Conservation (phyloP, 2,888 invertebrate genomes). For the Meiosimyza decipiens region DNA sequence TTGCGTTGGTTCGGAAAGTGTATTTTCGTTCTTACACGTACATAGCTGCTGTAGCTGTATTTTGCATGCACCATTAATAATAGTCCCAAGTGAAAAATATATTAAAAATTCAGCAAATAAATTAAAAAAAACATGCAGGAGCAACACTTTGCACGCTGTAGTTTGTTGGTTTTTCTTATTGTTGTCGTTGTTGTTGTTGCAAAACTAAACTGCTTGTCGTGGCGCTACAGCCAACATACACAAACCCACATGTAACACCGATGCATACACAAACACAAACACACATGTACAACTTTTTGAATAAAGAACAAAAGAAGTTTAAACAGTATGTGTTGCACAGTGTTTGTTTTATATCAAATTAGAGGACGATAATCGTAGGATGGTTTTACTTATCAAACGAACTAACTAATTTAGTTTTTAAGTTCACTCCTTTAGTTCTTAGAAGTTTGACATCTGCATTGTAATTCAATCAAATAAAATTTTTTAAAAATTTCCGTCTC, state of each 20-base stretch:
- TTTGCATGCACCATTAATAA: conserved; percentile 26
- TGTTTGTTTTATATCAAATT: too few species aligned
- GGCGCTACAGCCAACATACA: neutral
- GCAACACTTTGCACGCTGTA: conserved; percentile 1
- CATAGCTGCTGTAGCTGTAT: neutral
- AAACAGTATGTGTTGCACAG: conserved; percentile 8
- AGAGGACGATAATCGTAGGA: too few species aligned
- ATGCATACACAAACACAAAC: neutral
- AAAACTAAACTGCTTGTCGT: conserved; percentile 2
- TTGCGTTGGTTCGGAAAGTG: too few species aligned
- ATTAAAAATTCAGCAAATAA: conserved; percentile 32
- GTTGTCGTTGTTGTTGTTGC: neutral
- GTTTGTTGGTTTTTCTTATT: conserved; percentile 1
- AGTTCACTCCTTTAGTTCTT: too few species aligned
- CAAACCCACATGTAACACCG: neutral
- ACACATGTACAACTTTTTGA: neutral
- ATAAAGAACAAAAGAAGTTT: conserved; percentile 15
- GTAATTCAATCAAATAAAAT: too few species aligned
- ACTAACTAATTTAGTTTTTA: too few species aligned
- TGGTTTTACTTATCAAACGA: too few species aligned
- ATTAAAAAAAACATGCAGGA: conserved; percentile 1
- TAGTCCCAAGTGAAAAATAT: conserved; percentile 24
- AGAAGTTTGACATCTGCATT: too few species aligned
- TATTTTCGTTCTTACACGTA: too few species aligned
- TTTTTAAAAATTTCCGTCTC: too few species aligned